Percentiles rank a stretch among this genome's conserved stretches.
phyloP scores from a whole-genome alignment of 2,888 invertebrate species.

The Tinea pellionella region DNA sequence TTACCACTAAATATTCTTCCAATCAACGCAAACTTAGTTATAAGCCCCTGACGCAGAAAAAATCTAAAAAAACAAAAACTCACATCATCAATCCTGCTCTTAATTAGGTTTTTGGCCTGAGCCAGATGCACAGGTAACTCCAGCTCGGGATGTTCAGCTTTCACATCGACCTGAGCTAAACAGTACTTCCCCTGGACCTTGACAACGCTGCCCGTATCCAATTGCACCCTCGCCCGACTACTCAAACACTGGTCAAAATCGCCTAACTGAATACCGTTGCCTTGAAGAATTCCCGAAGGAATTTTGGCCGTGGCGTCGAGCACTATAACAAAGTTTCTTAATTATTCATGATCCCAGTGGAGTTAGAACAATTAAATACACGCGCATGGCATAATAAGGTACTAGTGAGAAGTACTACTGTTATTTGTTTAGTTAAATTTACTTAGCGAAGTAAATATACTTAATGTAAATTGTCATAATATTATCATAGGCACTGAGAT shows the following conservation, averaged over 20 bases:
- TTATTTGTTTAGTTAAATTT: background rate
- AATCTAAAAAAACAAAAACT: constrained; percentile 28
- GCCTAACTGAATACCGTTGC: constrained; percentile 77
- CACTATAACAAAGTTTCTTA: constrained; percentile 65
- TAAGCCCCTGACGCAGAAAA: too few species aligned
- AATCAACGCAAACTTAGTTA: background rate
- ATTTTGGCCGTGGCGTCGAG: constrained; percentile 79
- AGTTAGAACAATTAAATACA: constrained; percentile 8
- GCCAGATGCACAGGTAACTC: constrained; percentile 74
- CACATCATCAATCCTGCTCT: constrained; percentile 73
- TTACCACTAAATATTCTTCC: background rate
- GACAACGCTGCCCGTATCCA: constrained; percentile 69
- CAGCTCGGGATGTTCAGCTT: constrained; percentile 66
- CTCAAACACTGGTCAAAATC: constrained; percentile 77
- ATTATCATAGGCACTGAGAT: too few species aligned
- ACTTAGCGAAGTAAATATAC: background rate
- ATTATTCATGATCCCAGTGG: background rate
- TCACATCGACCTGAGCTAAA: constrained; percentile 73
- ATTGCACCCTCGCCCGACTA: constrained; percentile 70
- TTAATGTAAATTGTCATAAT: too few species aligned
- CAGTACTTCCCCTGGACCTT: constrained; percentile 78
- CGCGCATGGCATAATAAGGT: background rate
- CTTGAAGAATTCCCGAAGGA: constrained; percentile 75
- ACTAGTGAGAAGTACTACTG: background rate
- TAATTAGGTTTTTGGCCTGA: constrained; percentile 73